Conservation (phyloP, 2,113 vertebrate species). For the Geococcyx californianus region DNA sequence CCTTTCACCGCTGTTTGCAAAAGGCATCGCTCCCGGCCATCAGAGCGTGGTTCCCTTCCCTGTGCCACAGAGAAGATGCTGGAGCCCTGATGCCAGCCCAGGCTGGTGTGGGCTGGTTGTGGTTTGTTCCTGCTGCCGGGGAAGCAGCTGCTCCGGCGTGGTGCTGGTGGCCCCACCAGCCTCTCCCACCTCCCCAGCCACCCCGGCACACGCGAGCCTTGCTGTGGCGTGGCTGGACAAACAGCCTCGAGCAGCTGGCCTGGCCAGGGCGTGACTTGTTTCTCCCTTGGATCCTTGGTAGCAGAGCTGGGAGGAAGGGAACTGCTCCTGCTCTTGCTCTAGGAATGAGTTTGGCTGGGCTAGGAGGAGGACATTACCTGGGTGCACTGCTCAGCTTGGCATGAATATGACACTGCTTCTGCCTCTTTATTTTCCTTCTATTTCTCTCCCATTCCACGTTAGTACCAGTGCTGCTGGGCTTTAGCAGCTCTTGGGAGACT, state of each 20-base stretch:
- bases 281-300: background rate
- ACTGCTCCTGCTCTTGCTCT: background rate
- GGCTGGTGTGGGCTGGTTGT: background rate
- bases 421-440: background rate
- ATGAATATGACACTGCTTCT: rapidly evolving
- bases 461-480: background rate
- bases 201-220: rapidly evolving
- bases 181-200: background rate
- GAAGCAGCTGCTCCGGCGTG: background rate
- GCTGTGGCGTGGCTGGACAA: background rate
- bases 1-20: background rate
- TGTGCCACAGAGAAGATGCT: rapidly evolving
- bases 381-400: background rate
- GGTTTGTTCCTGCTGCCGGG: background rate
- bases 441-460: background rate
- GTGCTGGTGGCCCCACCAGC: background rate
- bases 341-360: background rate
- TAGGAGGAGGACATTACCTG: background rate
- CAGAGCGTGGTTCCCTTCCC: background rate
- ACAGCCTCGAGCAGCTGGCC: background rate
- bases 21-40: rapidly evolving
- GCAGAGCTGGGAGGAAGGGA: background rate
- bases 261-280: background rate
- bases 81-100: background rate
- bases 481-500: background rate